A percentile compares a stretch with the other conserved stretches of the same genome.
phyloP scores from a whole-genome alignment of 2,888 invertebrate species.

The Gastrophysa polygoni region DNA sequence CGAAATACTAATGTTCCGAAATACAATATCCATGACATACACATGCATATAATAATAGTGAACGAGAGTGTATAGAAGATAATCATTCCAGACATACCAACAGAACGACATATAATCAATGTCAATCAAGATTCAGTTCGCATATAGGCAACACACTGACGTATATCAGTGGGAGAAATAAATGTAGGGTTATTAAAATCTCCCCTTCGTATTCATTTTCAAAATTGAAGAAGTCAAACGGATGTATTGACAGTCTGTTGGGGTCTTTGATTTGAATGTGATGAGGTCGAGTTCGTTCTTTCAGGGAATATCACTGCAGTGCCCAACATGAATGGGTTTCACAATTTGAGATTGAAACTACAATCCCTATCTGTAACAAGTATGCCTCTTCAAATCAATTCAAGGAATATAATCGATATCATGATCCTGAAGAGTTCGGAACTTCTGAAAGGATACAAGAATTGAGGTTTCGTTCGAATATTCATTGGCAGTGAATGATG shows the following conservation, averaged over 20 bases:
- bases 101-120: conserved; percentile 44
- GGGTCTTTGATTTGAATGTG: conserved; percentile 21
- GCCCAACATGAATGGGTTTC: background rate
- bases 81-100: conserved; percentile 41
- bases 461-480: too few relatives aligned
- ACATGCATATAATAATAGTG: too few relatives aligned
- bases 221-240: conserved; percentile 42
- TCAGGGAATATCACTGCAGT: background rate
- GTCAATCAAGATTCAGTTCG: conserved; percentile 46
- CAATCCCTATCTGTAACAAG: too few relatives aligned
- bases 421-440: too few relatives aligned
- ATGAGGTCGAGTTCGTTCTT: conserved; percentile 1
- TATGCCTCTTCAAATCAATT: too few relatives aligned
- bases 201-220: conserved; percentile 40
- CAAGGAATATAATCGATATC: too few relatives aligned
- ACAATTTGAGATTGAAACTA: too few relatives aligned
- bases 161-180: conserved; percentile 41
- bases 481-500: too few relatives aligned
- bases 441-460: too few relatives aligned
- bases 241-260: conserved; percentile 36
- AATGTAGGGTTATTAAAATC: conserved; percentile 41
- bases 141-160: conserved; percentile 42
- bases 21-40: too few relatives aligned
- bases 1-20: too few relatives aligned
- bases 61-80: conserved; percentile 29